Percentiles rank a stretch among this genome's conserved stretches.
Evolutionary conservation across 2,797 vertebrate genomes (phyloP).

Genomic region (Anabacerthia variegaticeps): DNA sequence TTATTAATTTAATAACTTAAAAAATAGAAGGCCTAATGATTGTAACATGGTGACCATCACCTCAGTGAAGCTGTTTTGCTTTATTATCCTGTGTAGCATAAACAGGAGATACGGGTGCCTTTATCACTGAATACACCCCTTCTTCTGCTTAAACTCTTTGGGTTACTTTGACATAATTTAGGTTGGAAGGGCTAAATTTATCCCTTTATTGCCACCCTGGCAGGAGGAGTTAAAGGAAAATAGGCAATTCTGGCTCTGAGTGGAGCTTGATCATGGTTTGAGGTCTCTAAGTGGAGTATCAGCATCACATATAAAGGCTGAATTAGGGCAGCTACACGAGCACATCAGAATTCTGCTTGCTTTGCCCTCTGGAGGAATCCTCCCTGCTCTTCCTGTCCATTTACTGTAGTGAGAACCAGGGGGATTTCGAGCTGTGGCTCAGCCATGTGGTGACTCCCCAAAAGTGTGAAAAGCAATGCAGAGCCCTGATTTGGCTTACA

Average conservation of each 20-base stretch:
- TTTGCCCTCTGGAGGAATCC: not conserved
- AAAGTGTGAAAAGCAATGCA: not conserved
- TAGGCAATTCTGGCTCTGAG: not conserved
- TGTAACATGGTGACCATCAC: not conserved
- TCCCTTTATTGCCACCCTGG: not conserved
- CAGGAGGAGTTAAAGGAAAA: not conserved
- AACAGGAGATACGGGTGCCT: not conserved
- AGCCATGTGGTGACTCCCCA: not conserved
- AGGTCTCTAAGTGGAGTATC: not conserved
- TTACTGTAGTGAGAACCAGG: not conserved
- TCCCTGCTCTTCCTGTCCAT: not conserved
- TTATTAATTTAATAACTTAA: not conserved
- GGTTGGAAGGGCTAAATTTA: not conserved
- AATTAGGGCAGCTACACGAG: not conserved
- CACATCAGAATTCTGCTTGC: not conserved
- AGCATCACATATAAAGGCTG: not conserved
- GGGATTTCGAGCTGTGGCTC: not conserved
- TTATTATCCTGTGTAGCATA: fast-evolving
- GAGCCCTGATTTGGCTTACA: not conserved
- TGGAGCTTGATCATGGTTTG: fast-evolving
- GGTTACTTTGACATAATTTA: not conserved
- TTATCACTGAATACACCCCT: not conserved
- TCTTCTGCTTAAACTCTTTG: not conserved
- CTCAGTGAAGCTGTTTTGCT: not conserved
- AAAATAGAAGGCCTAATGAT: not conserved